A percentile compares a stretch with the other conserved stretches of the same genome.
These are phyloP conservation scores for Ectropis crepuscularia DNA, from an alignment of 2,888 invertebrate species.

Conservation along the genomic window DNA sequence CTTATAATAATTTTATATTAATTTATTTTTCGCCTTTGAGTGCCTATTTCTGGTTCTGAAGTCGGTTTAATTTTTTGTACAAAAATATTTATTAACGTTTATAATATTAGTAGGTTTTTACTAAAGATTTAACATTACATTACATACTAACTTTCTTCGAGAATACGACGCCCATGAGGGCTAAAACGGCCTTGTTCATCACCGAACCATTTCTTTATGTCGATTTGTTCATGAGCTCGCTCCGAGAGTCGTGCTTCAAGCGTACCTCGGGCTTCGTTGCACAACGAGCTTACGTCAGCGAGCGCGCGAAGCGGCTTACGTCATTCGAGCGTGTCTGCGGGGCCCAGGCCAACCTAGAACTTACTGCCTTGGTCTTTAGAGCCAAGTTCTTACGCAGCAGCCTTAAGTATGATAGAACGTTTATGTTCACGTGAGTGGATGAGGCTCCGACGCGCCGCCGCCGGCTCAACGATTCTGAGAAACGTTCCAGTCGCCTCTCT, in stretches of 20 bases:
- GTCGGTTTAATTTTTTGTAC: too few species aligned
- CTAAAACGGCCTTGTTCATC: constrained; percentile 70
- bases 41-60: too few species aligned
- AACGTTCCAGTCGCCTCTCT: constrained; percentile 77
- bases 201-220: constrained; percentile 76
- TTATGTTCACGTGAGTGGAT: constrained; percentile 83
- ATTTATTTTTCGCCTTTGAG: too few species aligned
- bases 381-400: constrained; percentile 55
- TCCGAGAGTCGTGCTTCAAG: constrained; percentile 79
- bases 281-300: constrained; percentile 85
- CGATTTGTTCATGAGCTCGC: constrained; percentile 80
- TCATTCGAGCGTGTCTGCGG: constrained; percentile 73
- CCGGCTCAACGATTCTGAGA: constrained; percentile 83
- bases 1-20: too few species aligned
- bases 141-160: neutral
- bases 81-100: too few species aligned
- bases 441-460: constrained; percentile 82
- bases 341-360: constrained; percentile 67
- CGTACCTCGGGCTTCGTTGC: constrained; percentile 81
- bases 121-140: too few species aligned
- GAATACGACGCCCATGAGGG: constrained; percentile 29
- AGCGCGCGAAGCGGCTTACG: constrained; percentile 81
- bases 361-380: constrained; percentile 59
- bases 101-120: too few species aligned
- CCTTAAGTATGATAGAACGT: constrained; percentile 78